Percentiles rank a stretch among this genome's conserved stretches.
These are phyloP conservation scores for Ectobius pallidus DNA, from an alignment of 2,888 invertebrate genomes.

Conservation along the genomic window DNA sequence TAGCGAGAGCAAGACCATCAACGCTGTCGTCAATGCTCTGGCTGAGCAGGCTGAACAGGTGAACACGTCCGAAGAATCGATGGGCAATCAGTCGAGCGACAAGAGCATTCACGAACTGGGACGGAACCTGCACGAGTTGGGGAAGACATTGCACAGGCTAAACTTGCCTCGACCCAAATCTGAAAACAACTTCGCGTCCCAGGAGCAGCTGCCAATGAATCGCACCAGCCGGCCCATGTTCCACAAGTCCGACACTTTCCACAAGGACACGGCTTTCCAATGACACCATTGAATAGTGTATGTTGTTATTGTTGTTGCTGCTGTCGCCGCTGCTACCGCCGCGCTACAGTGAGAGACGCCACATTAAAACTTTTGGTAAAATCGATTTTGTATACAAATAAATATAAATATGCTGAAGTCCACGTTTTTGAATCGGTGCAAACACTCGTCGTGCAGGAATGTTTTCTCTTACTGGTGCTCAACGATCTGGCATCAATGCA, in stretches of 20 bases:
- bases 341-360: constrained; percentile 18
- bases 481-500: constrained; percentile 31
- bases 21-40: constrained; percentile 90
- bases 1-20: constrained; percentile 82
- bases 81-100: constrained; percentile 50
- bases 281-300: constrained; percentile 57
- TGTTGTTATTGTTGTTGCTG: constrained; percentile 29
- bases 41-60: constrained; percentile 90
- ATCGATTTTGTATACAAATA: constrained; percentile 30
- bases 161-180: constrained; percentile 79
- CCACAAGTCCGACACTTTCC: constrained; percentile 82
- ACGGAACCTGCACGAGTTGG: constrained; percentile 62
- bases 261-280: constrained; percentile 67
- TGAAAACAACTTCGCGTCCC: constrained; percentile 77
- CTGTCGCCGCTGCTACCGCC: background rate
- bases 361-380: constrained; percentile 22
- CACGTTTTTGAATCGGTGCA: constrained; percentile 26
- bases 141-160: constrained; percentile 60
- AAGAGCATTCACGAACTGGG: constrained; percentile 64
- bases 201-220: constrained; percentile 56
- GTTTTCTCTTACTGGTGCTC: constrained; percentile 35
- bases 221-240: constrained; percentile 60
- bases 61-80: constrained; percentile 77
- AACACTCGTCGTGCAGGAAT: background rate
- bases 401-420: constrained; percentile 29